phyloP scores from a whole-genome alignment of 2,113 vertebrate species.

The Mesocricetus auratus region DNA sequence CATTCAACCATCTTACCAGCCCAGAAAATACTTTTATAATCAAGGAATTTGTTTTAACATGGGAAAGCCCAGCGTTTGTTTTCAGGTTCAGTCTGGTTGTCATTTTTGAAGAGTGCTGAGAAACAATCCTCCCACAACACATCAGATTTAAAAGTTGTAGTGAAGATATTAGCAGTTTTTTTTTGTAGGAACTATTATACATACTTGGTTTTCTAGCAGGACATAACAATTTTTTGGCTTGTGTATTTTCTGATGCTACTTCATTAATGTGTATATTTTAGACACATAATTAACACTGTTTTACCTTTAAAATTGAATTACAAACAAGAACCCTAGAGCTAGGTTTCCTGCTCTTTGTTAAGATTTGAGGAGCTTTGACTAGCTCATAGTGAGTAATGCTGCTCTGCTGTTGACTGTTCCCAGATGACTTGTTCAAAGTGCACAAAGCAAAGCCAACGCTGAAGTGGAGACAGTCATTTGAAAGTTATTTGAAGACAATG shows the following conservation, averaged over 20 bases:
- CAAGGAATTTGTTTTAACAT: constrained; percentile 30
- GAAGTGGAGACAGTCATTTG: constrained; percentile 98
- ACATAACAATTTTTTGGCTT: constrained; percentile 23
- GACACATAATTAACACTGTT: neutral
- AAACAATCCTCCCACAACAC: neutral
- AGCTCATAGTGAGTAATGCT: constrained; percentile 39
- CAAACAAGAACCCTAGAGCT: constrained; percentile 28
- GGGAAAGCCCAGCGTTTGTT: constrained; percentile 44
- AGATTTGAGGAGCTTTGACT: constrained; percentile 50
- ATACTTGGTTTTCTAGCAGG: neutral
- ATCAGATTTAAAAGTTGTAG: constrained; percentile 46
- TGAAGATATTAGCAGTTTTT: constrained; percentile 44
- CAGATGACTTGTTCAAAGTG: constrained; percentile 98
- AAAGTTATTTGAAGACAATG: constrained; percentile 99
- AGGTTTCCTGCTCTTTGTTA: constrained; percentile 46
- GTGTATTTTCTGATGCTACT: neutral
- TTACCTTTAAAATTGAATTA: constrained; percentile 54
- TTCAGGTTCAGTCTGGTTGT: constrained; percentile 14
- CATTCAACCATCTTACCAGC: neutral
- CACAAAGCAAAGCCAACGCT: constrained; percentile 97
- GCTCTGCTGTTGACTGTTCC: constrained; percentile 60
- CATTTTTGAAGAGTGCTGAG: constrained; percentile 48
- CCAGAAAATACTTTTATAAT: neutral
- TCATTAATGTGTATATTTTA: constrained; percentile 42
- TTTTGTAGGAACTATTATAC: neutral